phyloP scores from a whole-genome alignment of 2,797 vertebrate genomes.

The Lepidocolaptes lacrymiger region DNA sequence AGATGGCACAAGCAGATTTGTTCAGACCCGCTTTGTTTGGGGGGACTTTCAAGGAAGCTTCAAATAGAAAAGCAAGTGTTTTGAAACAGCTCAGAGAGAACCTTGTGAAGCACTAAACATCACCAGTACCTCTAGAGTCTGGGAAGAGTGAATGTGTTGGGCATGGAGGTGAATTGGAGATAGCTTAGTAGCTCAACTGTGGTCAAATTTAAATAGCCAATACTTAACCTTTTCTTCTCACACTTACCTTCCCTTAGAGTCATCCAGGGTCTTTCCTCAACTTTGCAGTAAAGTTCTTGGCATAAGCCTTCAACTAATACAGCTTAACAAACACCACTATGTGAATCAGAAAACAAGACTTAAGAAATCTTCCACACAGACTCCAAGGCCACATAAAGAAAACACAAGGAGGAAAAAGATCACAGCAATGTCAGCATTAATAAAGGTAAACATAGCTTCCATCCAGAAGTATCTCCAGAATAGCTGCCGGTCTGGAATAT shows the following conservation, averaged over 20 bases:
- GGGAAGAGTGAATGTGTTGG: neutral
- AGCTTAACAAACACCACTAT: neutral
- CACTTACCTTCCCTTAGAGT: neutral
- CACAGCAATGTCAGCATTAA: neutral
- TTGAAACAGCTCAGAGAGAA: neutral
- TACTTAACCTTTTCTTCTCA: neutral
- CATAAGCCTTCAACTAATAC: neutral
- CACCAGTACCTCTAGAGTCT: neutral
- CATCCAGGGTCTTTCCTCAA: neutral
- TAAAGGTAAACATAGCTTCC: neutral
- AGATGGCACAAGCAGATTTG: neutral
- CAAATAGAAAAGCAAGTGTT: neutral
- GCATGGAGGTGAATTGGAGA: neutral
- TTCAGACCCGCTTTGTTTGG: neutral
- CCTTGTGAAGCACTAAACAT: neutral
- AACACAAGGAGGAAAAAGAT: neutral
- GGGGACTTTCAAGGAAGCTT: neutral
- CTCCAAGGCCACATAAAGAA: neutral
- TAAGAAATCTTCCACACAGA: neutral
- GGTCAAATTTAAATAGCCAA: neutral
- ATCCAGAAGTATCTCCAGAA: neutral
- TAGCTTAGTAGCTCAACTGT: neutral
- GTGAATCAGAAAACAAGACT: neutral
- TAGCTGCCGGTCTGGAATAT: neutral
- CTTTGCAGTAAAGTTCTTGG: neutral